Base-by-base conservation (phyloP, 92 coral and sea anemone species). In the Virgularia gustaviana region DNA sequence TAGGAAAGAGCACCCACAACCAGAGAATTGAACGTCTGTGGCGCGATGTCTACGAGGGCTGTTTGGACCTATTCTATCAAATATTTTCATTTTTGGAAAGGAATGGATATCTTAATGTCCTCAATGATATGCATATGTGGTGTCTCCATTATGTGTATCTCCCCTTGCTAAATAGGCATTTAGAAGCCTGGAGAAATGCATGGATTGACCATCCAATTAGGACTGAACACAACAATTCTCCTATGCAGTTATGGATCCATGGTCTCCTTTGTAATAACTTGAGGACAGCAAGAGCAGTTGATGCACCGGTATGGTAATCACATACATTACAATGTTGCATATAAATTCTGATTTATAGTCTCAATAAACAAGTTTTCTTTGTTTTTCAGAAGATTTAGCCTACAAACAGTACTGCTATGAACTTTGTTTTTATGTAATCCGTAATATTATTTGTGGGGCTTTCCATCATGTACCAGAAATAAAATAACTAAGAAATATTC, bases 171-270 rank as follows among this genome's bases (percentile, higher is more conserved):
- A 85, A 85, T 60, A 76, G 43, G 30, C 74, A 80, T 37, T 34
- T 85, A n/a, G 44, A 57, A 53, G 62, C 23, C 10, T 85, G 89
- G 86, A 75, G 64, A 70, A 71, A 47, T 59, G 81, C 86, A 33
- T 85, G 89, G 86, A 38, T 85, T 29, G 73, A 81, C 35, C 83
- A 85, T 43, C 89, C 89, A 31, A n/a, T 85, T 32, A 61, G 86
- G 7, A 80, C 85, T 20, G 89, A 68, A 63, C 59, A 62, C 36
- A 85, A 85, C 86, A 74, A 61, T 34, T 37, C 76, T 9, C 86
- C 89, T 27, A 74, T 81, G 70, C 89, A 85, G 54, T 39, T 85
- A 6, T 81, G 89, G 89, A 85, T 81, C 33, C 13, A 70, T 43
- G 83, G 89, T 32, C 70, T 75, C 19, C 3, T 19, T 30, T 13